Evolutionary conservation across 2,888 invertebrate species (phyloP).

Genomic region (Drosophila tanythrix): DNA sequence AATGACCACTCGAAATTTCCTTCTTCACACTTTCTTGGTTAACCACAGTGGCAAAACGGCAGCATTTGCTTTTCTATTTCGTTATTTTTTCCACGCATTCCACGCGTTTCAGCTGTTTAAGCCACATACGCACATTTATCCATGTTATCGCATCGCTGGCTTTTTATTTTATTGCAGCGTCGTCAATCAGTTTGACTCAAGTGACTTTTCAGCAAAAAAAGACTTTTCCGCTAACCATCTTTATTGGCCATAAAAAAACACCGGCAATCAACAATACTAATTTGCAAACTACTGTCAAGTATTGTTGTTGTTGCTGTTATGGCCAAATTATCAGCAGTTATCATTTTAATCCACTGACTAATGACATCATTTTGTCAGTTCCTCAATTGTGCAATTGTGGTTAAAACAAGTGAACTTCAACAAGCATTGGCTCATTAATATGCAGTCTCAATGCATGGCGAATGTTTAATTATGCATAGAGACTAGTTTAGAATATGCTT

Average conservation of each 20-base stretch:
- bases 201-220: slow-evolving; percentile 22
- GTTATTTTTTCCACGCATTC: slow-evolving; percentile 54
- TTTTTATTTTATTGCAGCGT: slow-evolving; percentile 64
- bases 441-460: slow-evolving; percentile 22
- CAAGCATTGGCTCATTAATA: slow-evolving; percentile 33
- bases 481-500: slow-evolving; percentile 28
- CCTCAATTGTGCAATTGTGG: slow-evolving; percentile 22
- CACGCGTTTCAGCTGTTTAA: slow-evolving; percentile 37
- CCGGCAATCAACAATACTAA: slow-evolving; percentile 56
- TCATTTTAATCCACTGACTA: slow-evolving; percentile 24
- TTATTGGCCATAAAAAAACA: slow-evolving; percentile 29
- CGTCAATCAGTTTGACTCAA: slow-evolving; percentile 62
- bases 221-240: slow-evolving; percentile 50
- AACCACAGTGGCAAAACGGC: slow-evolving; percentile 61
- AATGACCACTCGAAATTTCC: slow-evolving; percentile 59
- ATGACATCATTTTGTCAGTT: slow-evolving; percentile 28
- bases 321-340: slow-evolving; percentile 8
- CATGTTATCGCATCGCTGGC: slow-evolving; percentile 72
- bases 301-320: neutral
- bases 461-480: slow-evolving; percentile 54
- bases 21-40: slow-evolving; percentile 77
- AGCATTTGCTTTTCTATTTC: slow-evolving; percentile 48
- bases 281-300: slow-evolving; percentile 50
- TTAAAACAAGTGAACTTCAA: slow-evolving; percentile 22
- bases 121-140: slow-evolving; percentile 57